Conservation (phyloP, 1,140 invertebrate species). For the Whitmania pigra region DNA sequence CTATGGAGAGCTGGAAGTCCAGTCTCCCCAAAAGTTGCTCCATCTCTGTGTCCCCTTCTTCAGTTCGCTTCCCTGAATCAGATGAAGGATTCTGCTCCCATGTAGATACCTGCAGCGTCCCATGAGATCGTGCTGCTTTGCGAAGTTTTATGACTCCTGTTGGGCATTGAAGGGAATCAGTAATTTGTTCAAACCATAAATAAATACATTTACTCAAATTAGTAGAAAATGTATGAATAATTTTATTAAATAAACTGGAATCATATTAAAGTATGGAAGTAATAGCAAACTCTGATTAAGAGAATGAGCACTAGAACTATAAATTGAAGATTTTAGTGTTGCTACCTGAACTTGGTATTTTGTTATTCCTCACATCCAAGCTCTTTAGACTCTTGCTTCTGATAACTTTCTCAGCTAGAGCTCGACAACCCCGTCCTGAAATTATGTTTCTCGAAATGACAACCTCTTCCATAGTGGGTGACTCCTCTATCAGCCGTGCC, state of each 20-base stretch:
- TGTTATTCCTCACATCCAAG: background rate
- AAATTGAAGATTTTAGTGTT: background rate
- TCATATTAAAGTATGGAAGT: background rate
- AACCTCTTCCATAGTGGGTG: background rate
- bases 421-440: slow-evolving; percentile 3
- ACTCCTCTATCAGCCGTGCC: background rate
- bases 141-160: slow-evolving; percentile 1
- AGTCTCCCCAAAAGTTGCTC: slow-evolving; percentile 3
- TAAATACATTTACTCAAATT: background rate
- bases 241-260: background rate
- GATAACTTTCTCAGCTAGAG: slow-evolving; percentile 7
- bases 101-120: background rate
- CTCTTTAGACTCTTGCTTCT: background rate
- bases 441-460: slow-evolving; percentile 22
- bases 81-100: slow-evolving; percentile 1
- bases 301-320: background rate
- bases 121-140: background rate
- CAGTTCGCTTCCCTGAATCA: background rate
- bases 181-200: background rate
- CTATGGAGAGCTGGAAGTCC: background rate
- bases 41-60: background rate
- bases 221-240: background rate
- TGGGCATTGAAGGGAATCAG: background rate
- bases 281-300: background rate
- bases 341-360: slow-evolving; percentile 1